Percentiles rank a stretch among this genome's conserved stretches.
Conservation (phyloP, 2,888 invertebrate genomes). For the Cheilosia vernalis region DNA sequence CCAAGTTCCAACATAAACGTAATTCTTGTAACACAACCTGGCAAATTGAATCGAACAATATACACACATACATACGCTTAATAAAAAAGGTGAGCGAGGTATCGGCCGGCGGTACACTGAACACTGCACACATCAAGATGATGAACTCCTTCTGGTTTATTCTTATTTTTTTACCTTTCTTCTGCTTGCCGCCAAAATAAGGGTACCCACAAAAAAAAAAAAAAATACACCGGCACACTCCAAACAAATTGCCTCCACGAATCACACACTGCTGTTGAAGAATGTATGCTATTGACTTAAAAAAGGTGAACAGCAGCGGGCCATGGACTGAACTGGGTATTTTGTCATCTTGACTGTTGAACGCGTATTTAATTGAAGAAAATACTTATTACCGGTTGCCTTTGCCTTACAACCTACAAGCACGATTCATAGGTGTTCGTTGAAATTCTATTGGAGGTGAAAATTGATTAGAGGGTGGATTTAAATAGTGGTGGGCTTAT, state of each 20-base stretch:
- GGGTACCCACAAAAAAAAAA: slow-evolving; percentile 14
- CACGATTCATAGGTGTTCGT: slow-evolving; percentile 22
- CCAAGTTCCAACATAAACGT: slow-evolving; percentile 58
- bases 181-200: slow-evolving; percentile 59
- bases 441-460: slow-evolving; percentile 53
- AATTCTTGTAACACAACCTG: slow-evolving; percentile 43
- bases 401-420: slow-evolving; percentile 1
- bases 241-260: slow-evolving; percentile 39
- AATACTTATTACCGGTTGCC: slow-evolving; percentile 15
- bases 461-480: slow-evolving; percentile 34
- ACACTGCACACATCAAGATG: slow-evolving; percentile 45
- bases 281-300: slow-evolving; percentile 2
- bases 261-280: slow-evolving; percentile 8
- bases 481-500: neutral
- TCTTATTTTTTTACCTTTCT: slow-evolving; percentile 50
- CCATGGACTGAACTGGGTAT: too few species aligned
- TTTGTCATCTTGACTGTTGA: slow-evolving; percentile 45
- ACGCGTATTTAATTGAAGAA: slow-evolving; percentile 40
- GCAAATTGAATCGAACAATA: slow-evolving; percentile 36
- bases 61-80: slow-evolving; percentile 22
- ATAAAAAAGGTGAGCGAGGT: slow-evolving; percentile 37
- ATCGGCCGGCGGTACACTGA: slow-evolving; percentile 17
- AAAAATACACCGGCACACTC: slow-evolving; percentile 45
- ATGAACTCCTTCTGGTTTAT: slow-evolving; percentile 48
- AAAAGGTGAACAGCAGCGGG: slow-evolving; percentile 46